Evolutionary conservation across 2,888 invertebrate species (phyloP).

Genomic region (Mallateleia sp.): DNA sequence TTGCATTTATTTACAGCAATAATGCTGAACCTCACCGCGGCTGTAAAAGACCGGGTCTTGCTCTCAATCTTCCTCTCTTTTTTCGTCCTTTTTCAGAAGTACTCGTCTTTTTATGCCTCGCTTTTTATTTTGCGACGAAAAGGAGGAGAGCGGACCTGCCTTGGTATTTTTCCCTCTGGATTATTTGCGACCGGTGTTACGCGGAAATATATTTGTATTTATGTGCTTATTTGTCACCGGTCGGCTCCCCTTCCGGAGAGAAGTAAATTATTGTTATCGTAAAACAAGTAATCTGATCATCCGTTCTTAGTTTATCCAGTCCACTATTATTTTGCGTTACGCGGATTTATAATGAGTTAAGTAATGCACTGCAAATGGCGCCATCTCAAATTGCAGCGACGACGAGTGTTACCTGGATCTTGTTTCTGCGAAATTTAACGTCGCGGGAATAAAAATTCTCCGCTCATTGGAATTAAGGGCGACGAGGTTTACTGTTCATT

Average conservation of each 20-base stretch:
- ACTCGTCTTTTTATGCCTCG: conserved; percentile 19
- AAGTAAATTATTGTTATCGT: conserved; percentile 64
- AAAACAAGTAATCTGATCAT: conserved; percentile 53
- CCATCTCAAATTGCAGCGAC: not conserved
- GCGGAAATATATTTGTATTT: conserved; percentile 67
- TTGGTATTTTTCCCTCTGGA: conserved; percentile 55
- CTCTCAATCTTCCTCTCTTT: not conserved
- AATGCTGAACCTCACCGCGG: not conserved
- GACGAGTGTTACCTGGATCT: not conserved
- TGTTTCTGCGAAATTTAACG: not conserved
- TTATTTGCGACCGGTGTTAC: conserved; percentile 57
- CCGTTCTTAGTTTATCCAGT: conserved; percentile 41
- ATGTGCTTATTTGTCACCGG: conserved; percentile 62
- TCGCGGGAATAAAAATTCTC: not conserved
- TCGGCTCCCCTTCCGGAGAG: conserved; percentile 24
- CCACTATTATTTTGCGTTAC: conserved; percentile 27
- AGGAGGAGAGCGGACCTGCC: conserved; percentile 23
- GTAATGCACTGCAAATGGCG: conserved; percentile 22
- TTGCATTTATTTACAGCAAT: conserved; percentile 39
- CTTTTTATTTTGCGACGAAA: conserved; percentile 38
- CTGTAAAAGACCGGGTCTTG: conserved; percentile 33
- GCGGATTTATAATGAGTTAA: conserved; percentile 51
- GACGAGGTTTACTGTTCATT: not conserved
- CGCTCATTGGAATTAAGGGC: not conserved
- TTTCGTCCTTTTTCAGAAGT: not conserved